Percentiles rank a stretch among this genome's conserved stretches.
These are phyloP conservation scores for Synergus umbraculus DNA, from an alignment of 2,888 invertebrate species.

Conservation along the genomic window DNA sequence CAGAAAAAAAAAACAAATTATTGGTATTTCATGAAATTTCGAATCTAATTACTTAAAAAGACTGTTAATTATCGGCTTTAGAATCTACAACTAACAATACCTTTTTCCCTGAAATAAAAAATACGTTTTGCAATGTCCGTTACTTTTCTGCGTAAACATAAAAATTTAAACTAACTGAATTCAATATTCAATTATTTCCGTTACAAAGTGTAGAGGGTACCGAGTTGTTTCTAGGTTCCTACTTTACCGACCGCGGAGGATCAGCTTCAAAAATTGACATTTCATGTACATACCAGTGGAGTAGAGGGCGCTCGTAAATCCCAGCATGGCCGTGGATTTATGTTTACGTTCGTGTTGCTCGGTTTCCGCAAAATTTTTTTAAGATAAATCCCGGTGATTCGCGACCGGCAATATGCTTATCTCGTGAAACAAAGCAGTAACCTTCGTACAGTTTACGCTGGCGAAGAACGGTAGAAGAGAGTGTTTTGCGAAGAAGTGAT, in stretches of 20 bases:
- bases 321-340: slow-evolving; percentile 18
- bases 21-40: too few relatives aligned
- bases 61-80: too few relatives aligned
- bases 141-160: not conserved
- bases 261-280: not conserved
- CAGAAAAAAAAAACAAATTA: too few relatives aligned
- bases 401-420: slow-evolving; percentile 21
- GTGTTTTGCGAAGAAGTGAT: not conserved
- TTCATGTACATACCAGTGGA: not conserved
- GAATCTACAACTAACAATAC: too few relatives aligned
- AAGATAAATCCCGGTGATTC: not conserved
- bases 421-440: slow-evolving; percentile 21
- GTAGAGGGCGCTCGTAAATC: not conserved
- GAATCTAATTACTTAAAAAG: too few relatives aligned
- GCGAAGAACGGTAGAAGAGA: not conserved
- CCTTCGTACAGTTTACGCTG: not conserved
- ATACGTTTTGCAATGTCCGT: not conserved
- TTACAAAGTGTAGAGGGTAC: too few relatives aligned
- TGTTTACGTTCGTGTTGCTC: slow-evolving; percentile 32
- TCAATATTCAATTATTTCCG: too few relatives aligned
- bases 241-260: not conserved
- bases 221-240: not conserved
- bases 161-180: too few relatives aligned
- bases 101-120: not conserved
- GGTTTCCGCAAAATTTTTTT: slow-evolving; percentile 6